These are phyloP conservation scores for Catostomus latipinnis DNA, from an alignment of 2,797 vertebrate species.

Conservation along the genomic window DNA sequence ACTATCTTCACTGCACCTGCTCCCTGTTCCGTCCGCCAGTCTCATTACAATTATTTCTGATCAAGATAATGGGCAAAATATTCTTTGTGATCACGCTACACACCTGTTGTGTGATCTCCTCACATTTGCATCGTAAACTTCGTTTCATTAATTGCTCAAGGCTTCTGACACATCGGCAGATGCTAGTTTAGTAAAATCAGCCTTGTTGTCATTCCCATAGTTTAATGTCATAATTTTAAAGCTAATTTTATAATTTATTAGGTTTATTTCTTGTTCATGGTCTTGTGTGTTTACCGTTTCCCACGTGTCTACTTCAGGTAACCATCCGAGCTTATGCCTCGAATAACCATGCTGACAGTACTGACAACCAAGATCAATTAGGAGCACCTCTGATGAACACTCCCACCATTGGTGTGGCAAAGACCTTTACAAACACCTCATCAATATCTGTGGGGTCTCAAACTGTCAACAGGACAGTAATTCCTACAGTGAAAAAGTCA, in stretches of 20 bases:
- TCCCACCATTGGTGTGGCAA: background rate
- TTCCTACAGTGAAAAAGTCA: conserved; percentile 50
- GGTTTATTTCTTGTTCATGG: background rate
- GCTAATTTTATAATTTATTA: background rate
- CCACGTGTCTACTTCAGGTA: conserved; percentile 63
- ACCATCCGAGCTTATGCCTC: conserved; percentile 73
- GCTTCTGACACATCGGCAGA: too few relatives aligned
- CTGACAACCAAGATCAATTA: background rate
- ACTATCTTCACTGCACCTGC: too few relatives aligned
- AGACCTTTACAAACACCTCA: background rate
- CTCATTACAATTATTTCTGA: too few relatives aligned
- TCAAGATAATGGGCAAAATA: too few relatives aligned
- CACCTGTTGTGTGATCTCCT: too few relatives aligned
- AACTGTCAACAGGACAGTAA: background rate
- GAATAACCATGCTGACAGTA: conserved; percentile 19
- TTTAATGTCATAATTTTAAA: background rate
- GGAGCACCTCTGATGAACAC: conserved; percentile 3
- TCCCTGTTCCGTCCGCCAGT: too few relatives aligned
- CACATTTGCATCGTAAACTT: too few relatives aligned
- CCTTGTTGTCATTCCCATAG: background rate
- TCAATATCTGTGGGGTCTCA: conserved; percentile 14
- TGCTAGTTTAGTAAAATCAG: background rate
- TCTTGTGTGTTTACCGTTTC: background rate
- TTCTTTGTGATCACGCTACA: too few relatives aligned
- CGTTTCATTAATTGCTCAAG: too few relatives aligned